Evolutionary conservation across 2,797 vertebrate genomes (phyloP).

Genomic region (Pangasius macronema): DNA sequence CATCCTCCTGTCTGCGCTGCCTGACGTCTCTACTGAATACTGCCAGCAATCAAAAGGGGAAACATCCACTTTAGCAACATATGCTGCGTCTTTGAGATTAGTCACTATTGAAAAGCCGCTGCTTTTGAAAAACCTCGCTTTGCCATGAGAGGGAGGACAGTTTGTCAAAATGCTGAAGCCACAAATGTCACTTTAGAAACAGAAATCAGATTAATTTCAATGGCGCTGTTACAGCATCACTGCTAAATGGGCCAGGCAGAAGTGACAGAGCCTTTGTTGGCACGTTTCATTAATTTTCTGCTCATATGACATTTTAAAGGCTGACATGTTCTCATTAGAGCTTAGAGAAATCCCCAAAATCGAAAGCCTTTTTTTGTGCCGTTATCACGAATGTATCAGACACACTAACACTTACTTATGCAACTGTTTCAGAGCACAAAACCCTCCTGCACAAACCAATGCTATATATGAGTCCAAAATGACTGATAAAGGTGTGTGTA

Average conservation of each 20-base stretch:
- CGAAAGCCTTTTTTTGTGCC: neutral
- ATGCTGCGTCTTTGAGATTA: conserved; percentile 64
- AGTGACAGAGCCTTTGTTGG: conserved; percentile 33
- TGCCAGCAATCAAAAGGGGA: conserved; percentile 55
- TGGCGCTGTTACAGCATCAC: conserved; percentile 16
- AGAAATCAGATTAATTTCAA: conserved; percentile 43
- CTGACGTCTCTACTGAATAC: conserved; percentile 58
- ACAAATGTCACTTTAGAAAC: conserved; percentile 36
- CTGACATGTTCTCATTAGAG: conserved; percentile 32
- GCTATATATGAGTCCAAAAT: neutral
- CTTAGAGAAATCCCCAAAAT: conserved; percentile 2
- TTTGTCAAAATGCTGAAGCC: conserved; percentile 45
- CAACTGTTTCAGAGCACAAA: neutral
- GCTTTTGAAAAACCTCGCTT: conserved; percentile 44
- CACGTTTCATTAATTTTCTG: conserved; percentile 48
- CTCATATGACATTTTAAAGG: conserved; percentile 38
- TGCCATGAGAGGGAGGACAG: conserved; percentile 48
- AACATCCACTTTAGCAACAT: conserved; percentile 53
- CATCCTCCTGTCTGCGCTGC: conserved; percentile 27
- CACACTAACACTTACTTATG: neutral
- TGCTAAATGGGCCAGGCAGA: conserved; percentile 19
- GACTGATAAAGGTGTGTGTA: neutral
- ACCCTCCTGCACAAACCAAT: neutral
- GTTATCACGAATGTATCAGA: neutral
- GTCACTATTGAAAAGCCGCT: conserved; percentile 63